These are phyloP conservation scores for Sebastes kiyomatsui DNA, from an alignment of 2,797 vertebrate species.

Conservation along the genomic window DNA sequence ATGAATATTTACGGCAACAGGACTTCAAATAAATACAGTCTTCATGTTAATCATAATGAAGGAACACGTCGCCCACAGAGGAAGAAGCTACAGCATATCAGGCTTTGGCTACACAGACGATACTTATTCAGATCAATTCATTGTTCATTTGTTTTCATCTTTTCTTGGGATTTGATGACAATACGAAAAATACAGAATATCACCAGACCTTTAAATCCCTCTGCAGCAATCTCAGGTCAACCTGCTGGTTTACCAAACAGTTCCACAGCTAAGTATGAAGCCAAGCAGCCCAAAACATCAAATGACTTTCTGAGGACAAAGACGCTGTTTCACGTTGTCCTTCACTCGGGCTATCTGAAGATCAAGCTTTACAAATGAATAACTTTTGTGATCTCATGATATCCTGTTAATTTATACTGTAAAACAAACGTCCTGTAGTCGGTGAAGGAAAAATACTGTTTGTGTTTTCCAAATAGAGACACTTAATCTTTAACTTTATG, in stretches of 20 bases:
- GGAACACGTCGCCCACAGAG: background rate
- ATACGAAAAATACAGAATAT: background rate
- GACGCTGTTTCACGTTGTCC: background rate
- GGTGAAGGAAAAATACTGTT: background rate
- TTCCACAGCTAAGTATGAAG: slow-evolving; percentile 1
- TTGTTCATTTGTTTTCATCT: background rate
- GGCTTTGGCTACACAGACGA: background rate
- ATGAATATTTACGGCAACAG: background rate
- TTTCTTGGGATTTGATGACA: background rate
- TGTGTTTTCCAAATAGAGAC: background rate
- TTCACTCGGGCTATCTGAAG: background rate
- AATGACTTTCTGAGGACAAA: slow-evolving; percentile 7
- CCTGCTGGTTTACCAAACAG: background rate
- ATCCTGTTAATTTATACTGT: slow-evolving; percentile 10
- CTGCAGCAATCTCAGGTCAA: background rate
- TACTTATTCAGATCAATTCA: background rate
- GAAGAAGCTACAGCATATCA: background rate
- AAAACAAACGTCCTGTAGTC: background rate
- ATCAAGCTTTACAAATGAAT: background rate
- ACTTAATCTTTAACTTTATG: slow-evolving; percentile 29
- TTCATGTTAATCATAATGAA: background rate
- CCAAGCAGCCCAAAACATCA: slow-evolving; percentile 4
- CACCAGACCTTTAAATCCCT: background rate
- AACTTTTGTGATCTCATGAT: slow-evolving; percentile 7
- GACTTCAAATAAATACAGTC: background rate